These are phyloP conservation scores for Drymodes brunneopygia DNA, from an alignment of 2,113 vertebrate species.

Conservation along the genomic window DNA sequence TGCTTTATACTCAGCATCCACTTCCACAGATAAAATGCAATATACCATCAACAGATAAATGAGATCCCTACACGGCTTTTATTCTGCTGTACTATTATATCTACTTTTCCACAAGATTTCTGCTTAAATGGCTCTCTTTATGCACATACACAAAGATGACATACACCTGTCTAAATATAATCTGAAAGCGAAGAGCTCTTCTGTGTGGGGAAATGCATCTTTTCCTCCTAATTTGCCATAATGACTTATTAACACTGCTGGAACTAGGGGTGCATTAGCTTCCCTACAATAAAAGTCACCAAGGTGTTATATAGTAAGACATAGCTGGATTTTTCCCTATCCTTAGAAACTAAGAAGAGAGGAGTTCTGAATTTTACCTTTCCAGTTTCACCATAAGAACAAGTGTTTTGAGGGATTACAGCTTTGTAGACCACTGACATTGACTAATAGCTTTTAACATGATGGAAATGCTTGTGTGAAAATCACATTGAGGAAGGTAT, in stretches of 20 bases:
- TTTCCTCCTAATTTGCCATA: constrained; percentile 42
- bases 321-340: neutral
- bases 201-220: neutral
- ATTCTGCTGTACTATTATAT: neutral
- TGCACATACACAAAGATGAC: constrained; percentile 42
- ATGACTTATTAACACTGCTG: constrained; percentile 23
- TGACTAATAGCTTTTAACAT: neutral
- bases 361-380: neutral
- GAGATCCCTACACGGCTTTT: constrained; percentile 41
- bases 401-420: neutral
- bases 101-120: constrained; percentile 39
- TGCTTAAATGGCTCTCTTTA: constrained; percentile 49
- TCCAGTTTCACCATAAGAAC: neutral
- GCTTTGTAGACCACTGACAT: neutral
- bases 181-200: constrained; percentile 7
- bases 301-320: neutral
- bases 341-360: neutral
- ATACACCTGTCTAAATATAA: constrained; percentile 49
- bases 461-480: neutral
- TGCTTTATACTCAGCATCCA: constrained; percentile 11
- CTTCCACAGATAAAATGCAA: constrained; percentile 43
- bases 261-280: neutral
- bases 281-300: neutral
- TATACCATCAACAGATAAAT: constrained; percentile 36
- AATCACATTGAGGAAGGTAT: neutral